Conservation (phyloP, 2,113 vertebrate species). For the Cygnus atratus region DNA sequence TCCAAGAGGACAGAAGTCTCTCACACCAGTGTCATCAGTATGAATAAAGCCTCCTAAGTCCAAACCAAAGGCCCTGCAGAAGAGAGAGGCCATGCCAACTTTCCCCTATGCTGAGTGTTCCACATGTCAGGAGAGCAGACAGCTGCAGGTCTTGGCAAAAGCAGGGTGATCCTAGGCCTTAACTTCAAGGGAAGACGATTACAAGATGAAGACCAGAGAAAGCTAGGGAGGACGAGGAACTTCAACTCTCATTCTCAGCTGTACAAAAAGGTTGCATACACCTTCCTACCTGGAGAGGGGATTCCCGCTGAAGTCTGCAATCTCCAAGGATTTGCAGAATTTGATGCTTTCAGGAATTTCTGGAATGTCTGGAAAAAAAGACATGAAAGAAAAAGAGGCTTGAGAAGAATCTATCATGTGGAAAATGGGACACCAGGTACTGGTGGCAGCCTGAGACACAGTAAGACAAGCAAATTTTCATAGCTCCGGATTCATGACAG, state of each 20-base stretch:
- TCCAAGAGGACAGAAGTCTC: not conserved
- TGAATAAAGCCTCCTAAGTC: not conserved
- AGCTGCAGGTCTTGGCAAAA: not conserved
- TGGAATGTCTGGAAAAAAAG: conserved; percentile 84
- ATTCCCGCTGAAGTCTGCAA: conserved; percentile 98
- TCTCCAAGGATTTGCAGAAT: conserved; percentile 96
- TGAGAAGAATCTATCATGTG: not conserved
- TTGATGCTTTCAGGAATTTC: conserved; percentile 99
- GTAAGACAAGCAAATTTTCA: rapidly evolving
- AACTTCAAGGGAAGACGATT: not conserved
- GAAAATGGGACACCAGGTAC: not conserved
- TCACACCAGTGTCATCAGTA: not conserved
- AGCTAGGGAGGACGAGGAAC: not conserved
- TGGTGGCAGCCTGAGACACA: not conserved
- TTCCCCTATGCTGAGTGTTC: rapidly evolving
- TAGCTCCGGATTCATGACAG: rapidly evolving
- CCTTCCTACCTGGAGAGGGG: conserved; percentile 88
- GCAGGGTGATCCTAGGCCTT: not conserved
- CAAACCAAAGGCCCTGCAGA: not conserved
- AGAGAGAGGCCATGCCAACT: not conserved
- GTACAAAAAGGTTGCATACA: rapidly evolving
- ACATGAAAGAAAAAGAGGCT: not conserved
- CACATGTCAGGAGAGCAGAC: not conserved
- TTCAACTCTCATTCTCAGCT: not conserved
- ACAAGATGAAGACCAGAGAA: not conserved